These are phyloP conservation scores for Pachypeltis micranthus DNA, from an alignment of 1,140 invertebrate genomes.

Conservation along the genomic window DNA sequence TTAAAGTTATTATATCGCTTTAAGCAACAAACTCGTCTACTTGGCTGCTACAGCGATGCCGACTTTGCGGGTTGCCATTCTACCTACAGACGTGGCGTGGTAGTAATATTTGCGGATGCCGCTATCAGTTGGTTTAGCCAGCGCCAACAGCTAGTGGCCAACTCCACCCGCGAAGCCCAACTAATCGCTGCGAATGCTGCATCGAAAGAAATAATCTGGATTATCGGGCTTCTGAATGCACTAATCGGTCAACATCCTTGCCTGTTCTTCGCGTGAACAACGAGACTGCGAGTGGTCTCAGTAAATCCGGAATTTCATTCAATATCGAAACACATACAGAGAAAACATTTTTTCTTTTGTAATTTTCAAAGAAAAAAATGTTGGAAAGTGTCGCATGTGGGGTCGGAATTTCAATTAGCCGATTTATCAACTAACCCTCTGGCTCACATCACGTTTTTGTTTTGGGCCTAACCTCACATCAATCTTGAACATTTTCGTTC, in stretches of 20 bases:
- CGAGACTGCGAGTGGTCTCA: not conserved
- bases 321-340: not conserved
- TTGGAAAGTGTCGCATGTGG: not conserved
- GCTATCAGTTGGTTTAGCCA: not conserved
- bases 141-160: not conserved
- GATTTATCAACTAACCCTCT: not conserved
- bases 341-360: not conserved
- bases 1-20: slow-evolving; percentile 1
- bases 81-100: not conserved
- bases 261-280: not conserved
- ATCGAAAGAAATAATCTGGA: not conserved
- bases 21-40: not conserved
- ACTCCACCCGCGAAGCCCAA: not conserved
- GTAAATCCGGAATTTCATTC: not conserved
- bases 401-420: not conserved
- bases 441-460: not conserved
- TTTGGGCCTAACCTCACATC: too few species aligned
- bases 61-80: slow-evolving; percentile 3
- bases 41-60: slow-evolving; percentile 3
- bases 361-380: not conserved
- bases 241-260: not conserved
- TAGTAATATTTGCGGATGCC: not conserved
- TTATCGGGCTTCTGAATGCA: not conserved
- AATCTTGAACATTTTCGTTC: too few species aligned
- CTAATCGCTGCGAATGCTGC: not conserved